These are phyloP conservation scores for Oncorhynchus mykiss DNA, from an alignment of 2,113 vertebrate species.

Conservation along the genomic window DNA sequence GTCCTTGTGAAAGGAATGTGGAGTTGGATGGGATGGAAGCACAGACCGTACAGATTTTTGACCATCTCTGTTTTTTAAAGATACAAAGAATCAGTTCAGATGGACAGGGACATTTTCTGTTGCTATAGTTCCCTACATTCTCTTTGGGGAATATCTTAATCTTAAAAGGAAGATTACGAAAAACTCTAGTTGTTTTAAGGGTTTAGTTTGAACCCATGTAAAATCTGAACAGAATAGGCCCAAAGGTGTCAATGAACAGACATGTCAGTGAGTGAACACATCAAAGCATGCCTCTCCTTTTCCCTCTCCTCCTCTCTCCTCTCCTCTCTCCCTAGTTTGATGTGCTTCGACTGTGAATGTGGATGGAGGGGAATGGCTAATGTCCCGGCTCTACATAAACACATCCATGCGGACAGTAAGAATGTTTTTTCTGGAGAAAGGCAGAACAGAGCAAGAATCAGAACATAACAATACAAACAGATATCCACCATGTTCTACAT, in stretches of 20 bases:
- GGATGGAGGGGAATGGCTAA: not conserved
- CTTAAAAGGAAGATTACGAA: constrained; percentile 78
- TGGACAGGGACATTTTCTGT: constrained; percentile 80
- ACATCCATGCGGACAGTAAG: constrained; percentile 40
- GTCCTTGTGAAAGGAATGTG: constrained; percentile 1
- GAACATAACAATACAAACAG: not conserved
- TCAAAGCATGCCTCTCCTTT: constrained; percentile 73
- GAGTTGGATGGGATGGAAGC: not conserved
- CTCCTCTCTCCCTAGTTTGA: constrained; percentile 72
- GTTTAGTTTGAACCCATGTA: constrained; percentile 81
- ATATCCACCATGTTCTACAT: not conserved
- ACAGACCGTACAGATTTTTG: constrained; percentile 43
- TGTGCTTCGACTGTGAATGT: constrained; percentile 26
- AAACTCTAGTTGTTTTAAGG: constrained; percentile 87
- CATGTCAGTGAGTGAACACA: constrained; percentile 77
- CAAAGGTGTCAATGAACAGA: constrained; percentile 85
- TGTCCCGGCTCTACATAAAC: not conserved
- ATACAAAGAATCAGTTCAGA: constrained; percentile 89
- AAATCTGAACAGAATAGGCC: constrained; percentile 89
- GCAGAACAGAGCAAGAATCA: not conserved
- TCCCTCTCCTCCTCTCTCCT: not conserved
- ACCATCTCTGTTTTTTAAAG: constrained; percentile 83
- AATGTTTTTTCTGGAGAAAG: constrained; percentile 60
- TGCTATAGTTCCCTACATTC: constrained; percentile 38
- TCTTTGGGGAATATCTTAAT: constrained; percentile 15